Percentiles rank a stretch among this genome's conserved stretches.
Evolutionary conservation across 2,113 vertebrate species (phyloP).

Genomic region (Excalfactoria chinensis): DNA sequence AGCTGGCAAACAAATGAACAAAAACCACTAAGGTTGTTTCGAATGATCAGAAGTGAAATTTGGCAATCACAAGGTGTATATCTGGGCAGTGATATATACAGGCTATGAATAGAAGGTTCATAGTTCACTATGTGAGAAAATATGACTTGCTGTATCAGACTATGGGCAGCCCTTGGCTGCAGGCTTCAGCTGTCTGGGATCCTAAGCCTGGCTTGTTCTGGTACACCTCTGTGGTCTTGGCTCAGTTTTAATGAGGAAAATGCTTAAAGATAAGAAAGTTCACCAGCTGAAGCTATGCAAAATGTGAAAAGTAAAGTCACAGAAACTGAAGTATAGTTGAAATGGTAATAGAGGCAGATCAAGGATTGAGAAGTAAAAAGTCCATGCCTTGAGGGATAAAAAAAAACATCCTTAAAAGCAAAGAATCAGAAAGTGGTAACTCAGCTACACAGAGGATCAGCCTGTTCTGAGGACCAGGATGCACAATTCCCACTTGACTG

Average conservation of each 20-base stretch:
- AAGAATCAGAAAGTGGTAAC: not conserved
- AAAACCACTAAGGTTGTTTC: not conserved
- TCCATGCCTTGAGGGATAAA: not conserved
- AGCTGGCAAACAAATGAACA: not conserved
- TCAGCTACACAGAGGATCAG: not conserved
- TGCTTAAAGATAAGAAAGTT: not conserved
- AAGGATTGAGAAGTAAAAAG: not conserved
- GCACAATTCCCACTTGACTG: accelerated
- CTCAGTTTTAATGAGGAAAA: not conserved
- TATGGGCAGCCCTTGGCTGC: not conserved
- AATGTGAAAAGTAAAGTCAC: not conserved
- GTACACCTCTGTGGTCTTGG: not conserved
- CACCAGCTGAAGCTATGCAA: not conserved
- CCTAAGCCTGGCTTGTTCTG: not conserved
- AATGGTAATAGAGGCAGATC: not conserved
- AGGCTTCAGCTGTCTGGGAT: not conserved
- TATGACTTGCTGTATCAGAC: not conserved
- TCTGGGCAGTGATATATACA: not conserved
- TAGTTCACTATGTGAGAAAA: not conserved
- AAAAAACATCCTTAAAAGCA: not conserved
- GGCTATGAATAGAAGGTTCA: not conserved
- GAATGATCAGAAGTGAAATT: not conserved
- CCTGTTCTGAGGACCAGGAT: not conserved
- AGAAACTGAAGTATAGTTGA: not conserved
- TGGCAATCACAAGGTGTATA: not conserved